Base-by-base conservation (phyloP, 2,113 vertebrate genomes). In the Lophochroa leadbeateri region DNA sequence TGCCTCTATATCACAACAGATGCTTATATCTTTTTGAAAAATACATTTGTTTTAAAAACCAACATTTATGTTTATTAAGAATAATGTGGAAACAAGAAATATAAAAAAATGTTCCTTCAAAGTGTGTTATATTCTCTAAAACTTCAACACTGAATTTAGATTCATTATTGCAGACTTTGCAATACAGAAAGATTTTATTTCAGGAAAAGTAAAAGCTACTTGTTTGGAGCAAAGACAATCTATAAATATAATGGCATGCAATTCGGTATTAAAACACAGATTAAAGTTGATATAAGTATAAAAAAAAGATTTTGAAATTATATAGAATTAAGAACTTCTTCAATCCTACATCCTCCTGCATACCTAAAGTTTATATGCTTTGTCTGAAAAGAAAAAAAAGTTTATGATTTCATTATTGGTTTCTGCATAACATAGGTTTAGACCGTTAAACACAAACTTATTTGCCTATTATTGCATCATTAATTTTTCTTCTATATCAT, bases 371-470 rank as follows among this genome's bases (percentile, higher is more conserved):
- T 89, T 57, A 77, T 52, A 65, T 35, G 33, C 9, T 92, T 90
- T 91, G 15, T 81, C 37, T 92, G 65, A 94, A 95, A 67, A 58
- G 17, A 39, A 20, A 28, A 68, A 78, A 69, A 88, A 33, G 57
- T 90, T 96, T 88, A 82, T 0, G 10, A 83, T 92, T 96, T 93
- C 85, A 90, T 81, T 95, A 94, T 85, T 92, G 70, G 67, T 91
- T 96, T 92, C 64, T 67, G 86, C 33, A 92, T 77, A 88, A 82
- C 82, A 86, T 76, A 83, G 70, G 75, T 96, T 93, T 92, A 92
- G 89, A 86, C 63, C 72, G 58, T 97, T 88, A 96, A 97, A 53
- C 46, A 90, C 77, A 94, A 89, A 87, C 23, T 90, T 85, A 90
- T 86, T 92, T 96, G 53, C 65, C 47, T 79, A 81, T 86, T 86